phyloP scores from a whole-genome alignment of 2,888 invertebrate genomes.

The Terebella lapidaria region DNA sequence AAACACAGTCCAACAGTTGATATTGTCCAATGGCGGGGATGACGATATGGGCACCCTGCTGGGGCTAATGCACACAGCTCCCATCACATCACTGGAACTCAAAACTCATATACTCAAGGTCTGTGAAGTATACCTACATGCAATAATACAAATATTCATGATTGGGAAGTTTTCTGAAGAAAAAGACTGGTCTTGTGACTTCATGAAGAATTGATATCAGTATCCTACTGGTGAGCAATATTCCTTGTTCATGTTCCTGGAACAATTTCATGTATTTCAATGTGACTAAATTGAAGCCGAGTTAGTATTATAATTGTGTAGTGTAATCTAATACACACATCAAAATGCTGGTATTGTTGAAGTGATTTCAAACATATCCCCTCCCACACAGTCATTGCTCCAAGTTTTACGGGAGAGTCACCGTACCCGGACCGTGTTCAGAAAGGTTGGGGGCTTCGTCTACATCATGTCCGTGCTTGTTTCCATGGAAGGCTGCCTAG shows the following conservation, averaged over 20 bases:
- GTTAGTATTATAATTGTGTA: too few relatives aligned
- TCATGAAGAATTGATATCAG: too few relatives aligned
- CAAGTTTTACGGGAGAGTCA: conserved; percentile 92
- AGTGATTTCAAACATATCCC: too few relatives aligned
- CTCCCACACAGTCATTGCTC: conserved; percentile 65
- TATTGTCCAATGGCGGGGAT: conserved; percentile 78
- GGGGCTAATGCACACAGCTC: conserved; percentile 85
- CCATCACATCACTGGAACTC: conserved; percentile 72
- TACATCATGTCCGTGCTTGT: conserved; percentile 93
- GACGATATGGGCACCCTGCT: conserved; percentile 92
- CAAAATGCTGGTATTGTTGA: too few relatives aligned
- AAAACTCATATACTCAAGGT: conserved; percentile 78
- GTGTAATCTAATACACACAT: too few relatives aligned
- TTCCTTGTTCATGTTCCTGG: too few relatives aligned
- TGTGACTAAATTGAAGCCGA: too few relatives aligned
- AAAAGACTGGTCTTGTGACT: too few relatives aligned
- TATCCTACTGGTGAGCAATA: too few relatives aligned
- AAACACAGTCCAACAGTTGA: conserved; percentile 57
- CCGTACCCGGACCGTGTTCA: conserved; percentile 89
- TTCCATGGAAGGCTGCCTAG: conserved; percentile 71
- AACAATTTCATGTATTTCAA: too few relatives aligned
- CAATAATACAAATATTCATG: neutral
- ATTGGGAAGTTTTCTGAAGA: too few relatives aligned
- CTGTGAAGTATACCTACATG: too few relatives aligned
- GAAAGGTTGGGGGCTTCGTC: conserved; percentile 96